Base-by-base conservation (phyloP, 2,113 vertebrate genomes). In the Haemorhous mexicanus region DNA sequence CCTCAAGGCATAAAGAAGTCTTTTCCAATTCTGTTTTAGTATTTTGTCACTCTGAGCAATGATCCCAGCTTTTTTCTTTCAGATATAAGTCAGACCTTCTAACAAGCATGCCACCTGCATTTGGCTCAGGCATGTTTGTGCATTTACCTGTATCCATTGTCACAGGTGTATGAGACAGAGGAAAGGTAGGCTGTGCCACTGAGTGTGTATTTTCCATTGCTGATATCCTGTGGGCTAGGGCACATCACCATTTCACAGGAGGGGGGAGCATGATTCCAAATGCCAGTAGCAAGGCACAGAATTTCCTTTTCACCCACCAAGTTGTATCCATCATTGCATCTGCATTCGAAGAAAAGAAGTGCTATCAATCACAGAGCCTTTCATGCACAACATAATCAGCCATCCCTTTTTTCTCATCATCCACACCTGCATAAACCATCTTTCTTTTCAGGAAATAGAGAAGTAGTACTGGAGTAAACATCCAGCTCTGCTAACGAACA, bases 91-190 rank as follows among this genome's bases (percentile, higher is more conserved):
- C 12, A 81, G 37, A 79, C 11, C 27, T 93, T 77, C 22, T 39
- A 52, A 30, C 23, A 81, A 58, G 43, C 39, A 46, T 18, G 18
- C 9, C 2, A 1, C 16, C 11, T 50, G 35, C 15, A n/a, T 46
- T 55, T 90, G 59, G 37, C 32, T 90, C 9, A 73, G 35, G 21
- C 44, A 52, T 1, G 2, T 63, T 41, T 1, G 1, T 44, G 35
- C 66, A 28, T 72, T 98, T 99, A 99, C 99, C 99, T 99, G 97
- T 99, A 99, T 94, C 99, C 99, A 32, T 94, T 97, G 35, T 97
- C 93, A 88, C 99, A 99, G 16, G 90, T 98, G 84, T 99, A 99
- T 1, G 96, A 98, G 9, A 98, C 97, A 41, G 96, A 98, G 43
- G 99, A 99, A 91, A 98, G 98, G 90, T 99, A 99, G 22, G 98